Evolutionary conservation across 1,140 invertebrate species (phyloP).

Genomic region (Apis cerana): DNA sequence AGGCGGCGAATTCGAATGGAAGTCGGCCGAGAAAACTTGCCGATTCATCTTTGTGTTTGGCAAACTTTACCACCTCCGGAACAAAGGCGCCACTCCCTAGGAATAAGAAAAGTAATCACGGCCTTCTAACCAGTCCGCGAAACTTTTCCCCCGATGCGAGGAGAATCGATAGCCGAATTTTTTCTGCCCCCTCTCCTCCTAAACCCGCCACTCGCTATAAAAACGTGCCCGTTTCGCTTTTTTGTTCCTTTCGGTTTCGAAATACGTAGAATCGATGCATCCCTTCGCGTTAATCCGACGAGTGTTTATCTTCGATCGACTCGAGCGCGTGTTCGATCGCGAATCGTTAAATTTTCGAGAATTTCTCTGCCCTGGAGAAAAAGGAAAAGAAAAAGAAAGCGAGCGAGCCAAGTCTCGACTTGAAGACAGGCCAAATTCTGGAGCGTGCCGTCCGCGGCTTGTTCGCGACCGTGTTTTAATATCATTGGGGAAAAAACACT

Average conservation of each 20-base stretch:
- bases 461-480: slow-evolving; percentile 5
- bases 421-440: neutral
- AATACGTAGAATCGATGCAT: too few species aligned
- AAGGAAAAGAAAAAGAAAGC: neutral
- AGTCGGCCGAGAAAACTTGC: slow-evolving; percentile 19
- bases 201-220: too few species aligned
- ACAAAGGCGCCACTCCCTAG: slow-evolving; percentile 38
- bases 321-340: too few species aligned
- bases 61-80: slow-evolving; percentile 34
- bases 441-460: neutral
- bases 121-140: neutral
- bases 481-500: neutral
- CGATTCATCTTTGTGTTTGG: slow-evolving; percentile 38
- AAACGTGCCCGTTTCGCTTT: neutral
- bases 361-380: too few species aligned
- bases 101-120: slow-evolving; percentile 48
- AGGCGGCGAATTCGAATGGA: neutral
- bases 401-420: neutral
- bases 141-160: neutral
- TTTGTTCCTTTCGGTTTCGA: too few species aligned
- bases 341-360: too few species aligned
- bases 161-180: slow-evolving; percentile 20
- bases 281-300: too few species aligned
- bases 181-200: too few species aligned
- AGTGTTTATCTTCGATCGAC: too few species aligned